A percentile compares a stretch with the other conserved stretches of the same genome.
Conservation (phyloP, 2,113 vertebrate species). For the Petrocephalus microphthalmus region DNA sequence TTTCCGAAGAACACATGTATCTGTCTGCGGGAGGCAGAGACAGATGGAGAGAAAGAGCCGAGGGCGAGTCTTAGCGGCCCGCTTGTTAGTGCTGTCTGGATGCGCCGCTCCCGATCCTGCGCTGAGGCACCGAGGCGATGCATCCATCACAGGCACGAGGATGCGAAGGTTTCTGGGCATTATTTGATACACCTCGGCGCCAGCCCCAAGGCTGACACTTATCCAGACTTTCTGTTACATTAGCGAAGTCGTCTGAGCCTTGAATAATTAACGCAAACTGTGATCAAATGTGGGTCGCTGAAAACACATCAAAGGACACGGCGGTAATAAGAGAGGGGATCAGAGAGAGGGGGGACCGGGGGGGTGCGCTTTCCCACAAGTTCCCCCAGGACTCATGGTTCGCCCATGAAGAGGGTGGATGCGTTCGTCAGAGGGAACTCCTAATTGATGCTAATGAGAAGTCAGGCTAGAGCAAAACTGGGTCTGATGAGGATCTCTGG, state of each 20-base stretch:
- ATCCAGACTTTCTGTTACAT: slow-evolving; percentile 1
- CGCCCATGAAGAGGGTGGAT: background rate
- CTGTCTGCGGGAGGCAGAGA: background rate
- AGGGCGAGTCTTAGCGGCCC: background rate
- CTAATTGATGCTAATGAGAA: slow-evolving; percentile 19
- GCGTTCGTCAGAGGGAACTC: background rate
- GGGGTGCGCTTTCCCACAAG: background rate
- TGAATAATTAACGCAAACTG: slow-evolving; percentile 18
- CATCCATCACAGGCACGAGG: background rate
- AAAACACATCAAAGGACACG: slow-evolving; percentile 12
- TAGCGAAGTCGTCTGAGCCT: background rate
- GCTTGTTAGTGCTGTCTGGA: slow-evolving; percentile 1
- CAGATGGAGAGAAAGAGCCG: background rate
- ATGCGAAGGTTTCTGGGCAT: background rate
- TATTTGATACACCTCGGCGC: background rate
- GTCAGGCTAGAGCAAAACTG: slow-evolving; percentile 5
- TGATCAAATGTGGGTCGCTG: background rate
- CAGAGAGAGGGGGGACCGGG: background rate
- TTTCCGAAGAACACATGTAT: background rate
- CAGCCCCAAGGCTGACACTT: background rate
- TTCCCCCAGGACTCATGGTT: slow-evolving; percentile 5
- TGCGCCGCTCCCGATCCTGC: background rate
- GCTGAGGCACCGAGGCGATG: background rate
- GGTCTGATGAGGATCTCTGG: background rate
- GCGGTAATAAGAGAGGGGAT: slow-evolving; percentile 2